Evolutionary conservation across 2,888 invertebrate genomes (phyloP).

Genomic region (Cantharis rustica): DNA sequence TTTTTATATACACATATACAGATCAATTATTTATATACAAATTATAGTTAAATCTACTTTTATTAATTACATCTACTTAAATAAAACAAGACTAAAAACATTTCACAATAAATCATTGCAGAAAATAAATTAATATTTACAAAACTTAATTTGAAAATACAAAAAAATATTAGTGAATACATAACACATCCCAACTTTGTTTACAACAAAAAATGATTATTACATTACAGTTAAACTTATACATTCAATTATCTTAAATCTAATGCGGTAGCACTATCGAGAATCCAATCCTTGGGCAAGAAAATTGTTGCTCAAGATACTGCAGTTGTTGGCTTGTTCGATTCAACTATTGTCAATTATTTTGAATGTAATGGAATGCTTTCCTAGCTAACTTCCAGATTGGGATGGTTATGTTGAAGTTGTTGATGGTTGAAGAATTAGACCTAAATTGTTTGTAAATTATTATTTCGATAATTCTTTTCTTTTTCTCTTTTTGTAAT

Average conservation of each 20-base stretch:
- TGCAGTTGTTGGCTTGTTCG: neutral
- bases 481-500: slow-evolving; percentile 6
- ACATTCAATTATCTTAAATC: neutral
- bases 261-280: neutral
- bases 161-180: neutral
- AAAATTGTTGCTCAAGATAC: neutral
- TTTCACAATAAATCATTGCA: neutral
- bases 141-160: neutral
- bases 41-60: neutral
- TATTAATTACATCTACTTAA: neutral
- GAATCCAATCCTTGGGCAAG: neutral
- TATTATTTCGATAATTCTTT: slow-evolving; percentile 27
- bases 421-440: slow-evolving; percentile 32
- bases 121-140: neutral
- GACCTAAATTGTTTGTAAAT: slow-evolving; percentile 38
- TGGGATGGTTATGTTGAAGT: slow-evolving; percentile 30
- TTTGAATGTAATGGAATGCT: slow-evolving; percentile 3
- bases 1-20: neutral
- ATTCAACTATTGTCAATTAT: slow-evolving; percentile 2
- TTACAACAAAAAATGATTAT: neutral
- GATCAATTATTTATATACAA: neutral
- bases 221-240: slow-evolving; percentile 4
- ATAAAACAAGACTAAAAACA: neutral
- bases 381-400: slow-evolving; percentile 17
- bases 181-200: slow-evolving; percentile 19